phyloP scores from a whole-genome alignment of 2,113 vertebrate genomes.

The Columba janthina region DNA sequence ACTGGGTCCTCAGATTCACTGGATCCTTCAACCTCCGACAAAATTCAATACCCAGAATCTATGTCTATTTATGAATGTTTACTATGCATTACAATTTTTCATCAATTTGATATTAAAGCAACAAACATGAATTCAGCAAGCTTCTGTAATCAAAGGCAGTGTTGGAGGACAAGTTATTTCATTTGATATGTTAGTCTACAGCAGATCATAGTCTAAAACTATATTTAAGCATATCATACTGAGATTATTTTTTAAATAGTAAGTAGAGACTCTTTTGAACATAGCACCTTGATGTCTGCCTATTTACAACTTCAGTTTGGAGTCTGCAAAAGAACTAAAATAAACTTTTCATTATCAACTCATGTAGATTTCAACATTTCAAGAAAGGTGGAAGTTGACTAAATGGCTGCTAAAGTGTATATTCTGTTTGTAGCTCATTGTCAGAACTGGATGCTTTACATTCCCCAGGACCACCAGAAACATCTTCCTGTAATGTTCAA shows the following conservation, averaged over 20 bases:
- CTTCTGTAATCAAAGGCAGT: background rate
- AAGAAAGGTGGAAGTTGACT: background rate
- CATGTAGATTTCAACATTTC: background rate
- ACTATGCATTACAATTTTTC: background rate
- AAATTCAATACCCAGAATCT: background rate
- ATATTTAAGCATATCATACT: background rate
- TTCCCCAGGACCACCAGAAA: background rate
- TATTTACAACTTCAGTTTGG: background rate
- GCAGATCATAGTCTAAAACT: background rate
- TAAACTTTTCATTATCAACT: background rate
- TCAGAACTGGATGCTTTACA: background rate
- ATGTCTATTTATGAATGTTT: background rate
- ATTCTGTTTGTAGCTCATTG: background rate
- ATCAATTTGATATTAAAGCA: background rate
- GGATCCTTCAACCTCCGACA: background rate
- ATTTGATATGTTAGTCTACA: background rate
- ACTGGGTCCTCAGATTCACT: background rate
- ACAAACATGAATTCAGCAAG: background rate
- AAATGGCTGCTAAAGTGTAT: background rate
- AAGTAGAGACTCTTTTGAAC: background rate
- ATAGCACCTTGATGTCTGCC: background rate
- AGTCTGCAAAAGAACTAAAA: background rate
- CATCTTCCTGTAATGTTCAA: background rate
- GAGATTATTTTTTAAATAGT: background rate
- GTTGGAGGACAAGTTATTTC: background rate